These are phyloP conservation scores for Tinea pellionella DNA, from an alignment of 2,888 invertebrate species.

Conservation along the genomic window DNA sequence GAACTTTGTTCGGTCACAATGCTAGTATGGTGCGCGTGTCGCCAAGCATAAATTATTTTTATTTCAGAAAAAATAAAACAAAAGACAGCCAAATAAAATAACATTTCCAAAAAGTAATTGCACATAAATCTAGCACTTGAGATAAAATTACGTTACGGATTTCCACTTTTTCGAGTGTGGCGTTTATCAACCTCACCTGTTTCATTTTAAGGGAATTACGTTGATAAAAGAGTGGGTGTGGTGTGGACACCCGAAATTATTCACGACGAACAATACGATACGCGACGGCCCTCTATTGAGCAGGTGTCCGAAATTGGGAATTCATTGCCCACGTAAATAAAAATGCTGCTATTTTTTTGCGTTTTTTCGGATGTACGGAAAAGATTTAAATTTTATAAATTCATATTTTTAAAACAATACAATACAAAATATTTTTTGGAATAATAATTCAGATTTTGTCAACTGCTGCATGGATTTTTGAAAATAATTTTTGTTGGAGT, in stretches of 20 bases:
- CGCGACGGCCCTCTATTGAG: constrained; percentile 39
- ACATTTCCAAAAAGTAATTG: not conserved
- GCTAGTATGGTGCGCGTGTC: not conserved
- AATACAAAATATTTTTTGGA: not conserved
- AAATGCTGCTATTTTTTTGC: constrained; percentile 25
- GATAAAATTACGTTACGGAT: not conserved
- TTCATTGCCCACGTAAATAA: constrained; percentile 59
- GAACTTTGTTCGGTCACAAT: not conserved
- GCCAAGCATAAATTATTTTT: not conserved
- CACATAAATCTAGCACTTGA: not conserved
- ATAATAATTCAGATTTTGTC: not conserved
- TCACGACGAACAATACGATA: constrained; percentile 40
- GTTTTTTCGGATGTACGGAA: not conserved
- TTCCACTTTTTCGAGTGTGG: not conserved
- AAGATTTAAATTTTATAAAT: not conserved
- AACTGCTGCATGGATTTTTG: too few relatives aligned
- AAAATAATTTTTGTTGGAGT: too few relatives aligned
- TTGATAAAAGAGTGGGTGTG: constrained; percentile 33
- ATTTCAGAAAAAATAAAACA: not conserved
- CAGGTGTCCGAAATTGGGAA: constrained; percentile 51
- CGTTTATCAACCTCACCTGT: constrained; percentile 25
- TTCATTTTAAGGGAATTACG: constrained; percentile 43
- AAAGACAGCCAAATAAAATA: not conserved
- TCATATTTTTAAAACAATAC: constrained; percentile 35
- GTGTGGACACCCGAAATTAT: constrained; percentile 32